These are phyloP conservation scores for Momotus momota DNA, from an alignment of 2,797 vertebrate species.

Conservation along the genomic window DNA sequence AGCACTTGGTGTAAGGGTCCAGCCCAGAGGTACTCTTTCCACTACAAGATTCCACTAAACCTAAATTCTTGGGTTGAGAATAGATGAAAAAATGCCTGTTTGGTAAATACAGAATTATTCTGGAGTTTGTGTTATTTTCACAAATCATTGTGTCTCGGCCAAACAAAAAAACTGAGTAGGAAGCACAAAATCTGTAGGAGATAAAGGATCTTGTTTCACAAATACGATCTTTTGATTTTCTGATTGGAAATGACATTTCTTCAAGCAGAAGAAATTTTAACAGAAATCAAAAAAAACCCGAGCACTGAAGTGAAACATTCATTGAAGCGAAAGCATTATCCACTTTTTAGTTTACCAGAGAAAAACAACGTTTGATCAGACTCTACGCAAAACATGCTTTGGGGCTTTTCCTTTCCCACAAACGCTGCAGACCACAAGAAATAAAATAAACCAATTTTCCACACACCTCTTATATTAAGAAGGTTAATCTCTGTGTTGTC, in stretches of 20 bases:
- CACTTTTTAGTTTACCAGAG: background rate
- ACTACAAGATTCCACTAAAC: background rate
- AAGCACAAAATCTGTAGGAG: background rate
- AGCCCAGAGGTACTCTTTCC: background rate
- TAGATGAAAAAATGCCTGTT: background rate
- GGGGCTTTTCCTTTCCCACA: background rate
- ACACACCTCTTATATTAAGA: background rate
- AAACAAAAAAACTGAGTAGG: background rate
- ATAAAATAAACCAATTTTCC: background rate
- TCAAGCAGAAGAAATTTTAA: background rate
- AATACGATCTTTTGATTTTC: conserved; percentile 8
- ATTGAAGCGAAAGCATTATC: background rate
- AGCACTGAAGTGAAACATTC: background rate
- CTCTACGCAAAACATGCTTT: background rate
- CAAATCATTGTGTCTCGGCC: background rate
- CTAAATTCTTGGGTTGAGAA: background rate
- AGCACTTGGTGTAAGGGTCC: background rate
- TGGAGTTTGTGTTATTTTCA: background rate
- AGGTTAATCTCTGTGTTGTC: background rate
- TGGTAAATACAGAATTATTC: background rate
- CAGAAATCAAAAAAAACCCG: background rate
- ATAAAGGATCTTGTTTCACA: background rate
- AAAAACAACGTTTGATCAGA: background rate
- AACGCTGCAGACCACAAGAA: background rate
- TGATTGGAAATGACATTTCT: background rate